These are phyloP conservation scores for Drosophila picticornis DNA, from an alignment of 2,888 invertebrate species.

Conservation along the genomic window DNA sequence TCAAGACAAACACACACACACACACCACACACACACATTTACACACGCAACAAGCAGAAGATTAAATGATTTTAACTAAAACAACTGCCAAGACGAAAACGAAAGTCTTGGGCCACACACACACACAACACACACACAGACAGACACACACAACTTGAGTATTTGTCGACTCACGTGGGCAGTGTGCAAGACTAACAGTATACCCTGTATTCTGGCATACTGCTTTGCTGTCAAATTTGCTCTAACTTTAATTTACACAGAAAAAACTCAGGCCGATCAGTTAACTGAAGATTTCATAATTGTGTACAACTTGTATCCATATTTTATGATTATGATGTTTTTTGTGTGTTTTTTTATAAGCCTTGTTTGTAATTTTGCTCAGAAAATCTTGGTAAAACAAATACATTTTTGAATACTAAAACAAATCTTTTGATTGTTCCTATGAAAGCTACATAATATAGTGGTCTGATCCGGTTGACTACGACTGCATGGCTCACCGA, in stretches of 20 bases:
- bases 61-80: slow-evolving; percentile 58
- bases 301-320: not conserved
- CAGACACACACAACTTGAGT: not conserved
- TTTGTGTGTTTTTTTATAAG: not conserved
- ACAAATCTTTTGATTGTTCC: not conserved
- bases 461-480: not conserved
- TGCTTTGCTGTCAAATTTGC: not conserved
- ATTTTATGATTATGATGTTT: not conserved
- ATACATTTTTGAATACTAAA: not conserved
- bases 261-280: not conserved
- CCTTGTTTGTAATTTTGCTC: not conserved
- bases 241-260: not conserved
- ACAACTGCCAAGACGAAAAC: slow-evolving; percentile 52
- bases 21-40: slow-evolving; percentile 8
- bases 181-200: not conserved
- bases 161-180: not conserved
- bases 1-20: not conserved
- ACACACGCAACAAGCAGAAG: slow-evolving; percentile 34
- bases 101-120: slow-evolving; percentile 50
- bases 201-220: not conserved
- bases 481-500: no score
- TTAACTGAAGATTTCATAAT: not conserved
- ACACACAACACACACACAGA: not conserved
- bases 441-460: no score
- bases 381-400: not conserved